phyloP scores from a whole-genome alignment of 1,140 invertebrate species.

The Aphidius ervi region DNA sequence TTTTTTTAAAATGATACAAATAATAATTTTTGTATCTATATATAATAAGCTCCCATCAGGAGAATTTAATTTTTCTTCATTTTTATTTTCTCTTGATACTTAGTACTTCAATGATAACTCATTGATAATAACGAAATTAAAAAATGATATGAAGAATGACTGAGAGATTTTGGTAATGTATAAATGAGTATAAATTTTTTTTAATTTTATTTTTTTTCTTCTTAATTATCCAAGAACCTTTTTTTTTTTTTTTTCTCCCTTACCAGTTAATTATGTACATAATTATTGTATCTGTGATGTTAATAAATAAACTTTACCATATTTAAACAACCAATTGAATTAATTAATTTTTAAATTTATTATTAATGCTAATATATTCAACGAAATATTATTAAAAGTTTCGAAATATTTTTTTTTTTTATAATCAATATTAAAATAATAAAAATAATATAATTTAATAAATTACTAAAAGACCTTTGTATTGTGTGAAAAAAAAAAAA shows the following conservation, averaged over 20 bases:
- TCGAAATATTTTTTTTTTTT: no score
- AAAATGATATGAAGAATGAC: not conserved
- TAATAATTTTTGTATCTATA: no score
- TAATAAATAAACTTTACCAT: slow-evolving; percentile 50
- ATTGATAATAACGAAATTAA: slow-evolving; percentile 22
- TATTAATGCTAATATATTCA: no score
- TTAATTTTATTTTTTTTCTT: not conserved
- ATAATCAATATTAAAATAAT: no score
- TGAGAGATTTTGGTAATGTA: slow-evolving; percentile 5
- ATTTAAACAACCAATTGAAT: slow-evolving; percentile 36
- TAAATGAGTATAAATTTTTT: not conserved
- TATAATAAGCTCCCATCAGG: no score
- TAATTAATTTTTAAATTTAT: not conserved
- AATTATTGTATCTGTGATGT: slow-evolving; percentile 52
- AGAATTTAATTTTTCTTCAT: no score
- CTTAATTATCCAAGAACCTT: slow-evolving; percentile 22
- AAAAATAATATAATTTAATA: no score
- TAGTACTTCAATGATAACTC: slow-evolving; percentile 42
- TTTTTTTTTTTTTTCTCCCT: slow-evolving; percentile 1
- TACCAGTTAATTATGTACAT: slow-evolving; percentile 41
- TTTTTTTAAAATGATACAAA: no score
- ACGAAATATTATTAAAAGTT: no score
- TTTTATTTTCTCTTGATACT: slow-evolving; percentile 31
- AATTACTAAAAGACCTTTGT: no score
- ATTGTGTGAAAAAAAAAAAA: no score